phyloP scores from a whole-genome alignment of 1,140 invertebrate species.

The Frieseomelitta varia region DNA sequence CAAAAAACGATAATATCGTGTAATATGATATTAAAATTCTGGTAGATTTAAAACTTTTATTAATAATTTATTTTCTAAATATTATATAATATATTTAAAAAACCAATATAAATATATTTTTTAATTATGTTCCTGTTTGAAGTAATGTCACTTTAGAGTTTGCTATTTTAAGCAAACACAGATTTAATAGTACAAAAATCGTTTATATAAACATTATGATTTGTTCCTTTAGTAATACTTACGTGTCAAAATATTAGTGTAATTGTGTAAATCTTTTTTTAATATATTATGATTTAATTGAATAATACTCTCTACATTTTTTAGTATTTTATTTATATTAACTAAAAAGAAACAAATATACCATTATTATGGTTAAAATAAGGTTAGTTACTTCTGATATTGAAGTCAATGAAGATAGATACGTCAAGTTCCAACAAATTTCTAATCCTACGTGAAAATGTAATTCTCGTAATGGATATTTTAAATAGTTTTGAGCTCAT shows the following conservation, averaged over 20 bases:
- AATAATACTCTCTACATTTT: slow-evolving; percentile 5
- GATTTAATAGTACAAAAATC: slow-evolving; percentile 47
- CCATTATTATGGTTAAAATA: not conserved
- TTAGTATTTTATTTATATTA: slow-evolving; percentile 11
- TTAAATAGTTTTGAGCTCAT: not conserved
- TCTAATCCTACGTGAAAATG: not conserved
- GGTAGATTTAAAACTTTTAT: not conserved
- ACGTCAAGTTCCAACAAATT: not conserved
- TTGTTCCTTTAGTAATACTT: slow-evolving; percentile 18
- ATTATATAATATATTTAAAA: not conserved
- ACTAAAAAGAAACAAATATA: slow-evolving; percentile 1
- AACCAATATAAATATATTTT: not conserved
- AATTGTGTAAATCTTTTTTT: not conserved
- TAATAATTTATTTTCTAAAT: not conserved
- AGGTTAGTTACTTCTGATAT: not conserved
- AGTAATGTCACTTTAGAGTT: not conserved
- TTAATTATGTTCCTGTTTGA: slow-evolving; percentile 13
- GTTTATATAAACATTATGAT: slow-evolving; percentile 22
- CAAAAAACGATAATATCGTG: not conserved
- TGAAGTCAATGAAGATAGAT: not conserved
- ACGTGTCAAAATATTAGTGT: slow-evolving; percentile 11
- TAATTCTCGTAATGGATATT: not conserved
- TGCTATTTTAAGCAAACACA: not conserved
- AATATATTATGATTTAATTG: not conserved
- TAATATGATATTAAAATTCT: not conserved